Evolutionary conservation across 2,888 invertebrate species (phyloP), one percentile per base, ranked within the genome.

Genomic region (Pterostichus madidus): DNA sequence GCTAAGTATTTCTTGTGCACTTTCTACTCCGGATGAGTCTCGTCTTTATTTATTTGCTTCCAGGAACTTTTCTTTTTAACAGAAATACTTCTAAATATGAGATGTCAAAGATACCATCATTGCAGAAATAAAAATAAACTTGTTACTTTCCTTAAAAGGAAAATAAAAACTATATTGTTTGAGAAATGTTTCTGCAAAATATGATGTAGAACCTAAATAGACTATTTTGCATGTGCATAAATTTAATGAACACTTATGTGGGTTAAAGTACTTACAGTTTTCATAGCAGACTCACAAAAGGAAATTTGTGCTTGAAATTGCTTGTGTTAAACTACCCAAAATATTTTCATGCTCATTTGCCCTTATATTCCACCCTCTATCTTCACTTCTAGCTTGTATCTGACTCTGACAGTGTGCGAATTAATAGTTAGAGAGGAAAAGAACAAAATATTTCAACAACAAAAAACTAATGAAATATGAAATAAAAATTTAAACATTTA

Each of bases 291-390:
- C 15, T 56, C 53, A 59, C 59, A 10, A 1, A 24, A 17, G 24
- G 11, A 8, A 15, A 11, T 59, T 59, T 59, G 24, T 24, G 11
- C 10, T 59, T 10, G 31, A n/a, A 59, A 31, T 31, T 4, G 59
- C 52, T 8, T n/a, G 52, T 59, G 32, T 24, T 32, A 24, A 59
- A 32, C 10, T 32, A 59, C 59, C 59, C 59, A 59, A 59, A 59
- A 59, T 59, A 59, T 59, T 59, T 59, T 59, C 32, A 59, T 59
- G 31, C 59, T 59, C 59, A 59, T 59, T 59, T 59, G 59, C 59
- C 11, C 59, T 24, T 24, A 59, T 59, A 59, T 32, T 59, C 24
- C 31, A 59, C 15, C 53, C 53, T 56, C 15, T 17, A 56, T 56
- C 53, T 56, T 15, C 6, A 7, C 15, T 56, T 56, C 46, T 17